Conservation (phyloP, 2,888 invertebrate species). For the Cephus rjabovi region DNA sequence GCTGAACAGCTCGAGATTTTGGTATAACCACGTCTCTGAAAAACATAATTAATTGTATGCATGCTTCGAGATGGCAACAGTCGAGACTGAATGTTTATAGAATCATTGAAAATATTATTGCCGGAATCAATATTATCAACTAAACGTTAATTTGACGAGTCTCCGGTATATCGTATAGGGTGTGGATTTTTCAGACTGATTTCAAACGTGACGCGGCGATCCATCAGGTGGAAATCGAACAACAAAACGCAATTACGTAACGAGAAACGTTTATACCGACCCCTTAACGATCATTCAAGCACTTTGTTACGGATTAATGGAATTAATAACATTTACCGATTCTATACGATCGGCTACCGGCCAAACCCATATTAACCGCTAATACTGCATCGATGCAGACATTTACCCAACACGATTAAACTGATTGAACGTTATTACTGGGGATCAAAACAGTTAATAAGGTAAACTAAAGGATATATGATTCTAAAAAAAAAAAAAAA, state of each 20-base stretch:
- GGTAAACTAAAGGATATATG: background rate
- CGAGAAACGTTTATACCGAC: background rate
- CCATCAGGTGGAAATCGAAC: background rate
- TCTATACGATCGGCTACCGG: background rate
- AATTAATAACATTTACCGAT: background rate
- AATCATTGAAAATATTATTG: too few species aligned
- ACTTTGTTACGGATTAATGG: background rate
- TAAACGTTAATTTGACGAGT: background rate
- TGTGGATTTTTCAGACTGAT: background rate
- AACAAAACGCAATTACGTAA: background rate
- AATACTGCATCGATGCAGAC: background rate
- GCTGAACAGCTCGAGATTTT: conserved; percentile 68
- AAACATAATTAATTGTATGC: conserved; percentile 16
- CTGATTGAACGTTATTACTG: background rate
- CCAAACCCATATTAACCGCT: background rate
- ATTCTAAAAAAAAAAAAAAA: background rate
- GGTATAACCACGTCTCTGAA: conserved; percentile 71
- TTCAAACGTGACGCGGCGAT: background rate
- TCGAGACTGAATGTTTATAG: background rate
- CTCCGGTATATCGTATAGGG: background rate
- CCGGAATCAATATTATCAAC: too few species aligned
- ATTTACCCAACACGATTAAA: background rate
- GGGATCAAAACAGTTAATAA: background rate
- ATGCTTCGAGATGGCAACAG: background rate
- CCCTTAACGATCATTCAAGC: background rate